phyloP scores from a whole-genome alignment of 2,888 invertebrate genomes.

The Andrena trimmerana region DNA sequence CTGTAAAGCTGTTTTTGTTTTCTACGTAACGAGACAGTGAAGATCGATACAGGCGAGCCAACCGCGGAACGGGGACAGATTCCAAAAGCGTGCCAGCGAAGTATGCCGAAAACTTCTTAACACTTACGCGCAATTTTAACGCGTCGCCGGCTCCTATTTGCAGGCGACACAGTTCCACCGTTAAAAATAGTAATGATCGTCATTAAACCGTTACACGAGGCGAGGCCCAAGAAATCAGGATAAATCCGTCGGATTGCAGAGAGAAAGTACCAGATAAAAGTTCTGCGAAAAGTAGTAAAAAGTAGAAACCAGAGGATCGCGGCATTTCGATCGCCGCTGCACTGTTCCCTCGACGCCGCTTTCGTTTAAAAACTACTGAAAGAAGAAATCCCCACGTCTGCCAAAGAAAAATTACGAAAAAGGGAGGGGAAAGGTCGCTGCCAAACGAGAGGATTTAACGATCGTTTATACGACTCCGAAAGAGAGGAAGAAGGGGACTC shows the following conservation, averaged over 20 bases:
- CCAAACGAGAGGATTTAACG: too few species aligned
- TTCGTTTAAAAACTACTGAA: too few species aligned
- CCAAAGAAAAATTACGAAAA: too few species aligned
- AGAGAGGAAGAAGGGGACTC: too few species aligned
- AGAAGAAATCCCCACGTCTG: too few species aligned
- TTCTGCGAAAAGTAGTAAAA: not conserved
- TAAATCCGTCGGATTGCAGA: too few species aligned
- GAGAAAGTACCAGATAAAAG: not conserved
- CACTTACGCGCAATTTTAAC: slow-evolving; percentile 1
- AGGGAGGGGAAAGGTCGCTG: too few species aligned
- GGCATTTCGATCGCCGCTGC: slow-evolving; percentile 11
- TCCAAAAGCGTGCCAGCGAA: not conserved
- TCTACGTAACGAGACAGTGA: not conserved
- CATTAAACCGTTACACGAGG: slow-evolving; percentile 20
- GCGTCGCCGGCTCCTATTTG: not conserved
- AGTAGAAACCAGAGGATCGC: slow-evolving; percentile 3
- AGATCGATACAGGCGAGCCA: not conserved
- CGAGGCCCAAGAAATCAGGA: slow-evolving; percentile 13
- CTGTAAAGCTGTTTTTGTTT: too few species aligned
- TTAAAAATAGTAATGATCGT: slow-evolving; percentile 26
- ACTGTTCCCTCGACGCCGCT: not conserved
- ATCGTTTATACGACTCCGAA: too few species aligned
- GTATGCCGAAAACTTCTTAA: not conserved
- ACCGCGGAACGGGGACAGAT: not conserved
- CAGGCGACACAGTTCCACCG: not conserved